Evolutionary conservation across 2,888 invertebrate species (phyloP), one percentile per base, ranked within the genome.

Genomic region (Ormyrus thymus): DNA sequence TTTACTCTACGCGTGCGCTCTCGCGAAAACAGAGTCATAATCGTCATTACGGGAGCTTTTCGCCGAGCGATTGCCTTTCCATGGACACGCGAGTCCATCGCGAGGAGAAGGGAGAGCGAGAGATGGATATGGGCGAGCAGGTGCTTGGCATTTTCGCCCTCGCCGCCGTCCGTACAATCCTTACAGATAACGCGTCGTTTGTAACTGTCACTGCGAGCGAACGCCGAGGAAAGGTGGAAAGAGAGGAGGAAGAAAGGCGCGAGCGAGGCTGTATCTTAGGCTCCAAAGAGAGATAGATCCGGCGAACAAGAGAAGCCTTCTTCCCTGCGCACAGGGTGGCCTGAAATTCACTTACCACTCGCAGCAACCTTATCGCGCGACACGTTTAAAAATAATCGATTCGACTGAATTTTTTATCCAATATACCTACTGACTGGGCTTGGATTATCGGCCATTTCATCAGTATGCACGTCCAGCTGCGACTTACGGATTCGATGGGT

Each of bases 131-230:
- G 81, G 84, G 87, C 87, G 77, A 77, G 77, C 77, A 87, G 88
- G 88, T 87, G 88, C 86, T 87, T 82, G 83, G 85, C 84, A 86
- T 87, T 88, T 86, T 87, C 87, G 84, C 85, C 66, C 66, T 75
- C 75, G 59, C 59, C 65, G 11, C 10, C 66, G 45, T 8, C 62
- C 84, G 83, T 84, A 83, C 86, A 86, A 88, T 88, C 87, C 87
- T 88, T 87, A 86, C 84, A 86, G 87, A 89, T 89, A 88, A 88
- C 86, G 84, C 85, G 85, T 87, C 88, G 88, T 89, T 88, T 88
- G 88, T 88, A 87, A 88, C 88, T 88, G 88, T 88, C 88, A 83
- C 84, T 82, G 81, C 76, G 80, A 11, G 56, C 56, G 45, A 50
- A 9, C 50, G 55, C 46, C 15, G 45, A 46, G 50, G 48, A 53